Evolutionary conservation across 92 coral and sea anemone species (phyloP), one percentile per base, ranked within the genome.

Genomic region (Galaxea fascicularis): DNA sequence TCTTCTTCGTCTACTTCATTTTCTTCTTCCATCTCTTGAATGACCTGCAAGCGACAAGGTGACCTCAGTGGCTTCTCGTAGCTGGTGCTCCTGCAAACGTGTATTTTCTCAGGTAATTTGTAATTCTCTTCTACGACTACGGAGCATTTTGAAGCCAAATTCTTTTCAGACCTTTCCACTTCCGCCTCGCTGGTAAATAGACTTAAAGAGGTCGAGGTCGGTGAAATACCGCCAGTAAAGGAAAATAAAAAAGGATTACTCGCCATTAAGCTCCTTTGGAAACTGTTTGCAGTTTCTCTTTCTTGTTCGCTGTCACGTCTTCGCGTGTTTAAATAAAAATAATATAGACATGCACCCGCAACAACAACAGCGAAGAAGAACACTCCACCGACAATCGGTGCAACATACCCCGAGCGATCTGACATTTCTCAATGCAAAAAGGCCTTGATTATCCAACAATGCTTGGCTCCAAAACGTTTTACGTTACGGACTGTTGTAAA

Each of bases 291-390:
- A 10, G 0, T 31, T 53, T 53, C 65, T 20, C 65, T 29, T 12
- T 2, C 49, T 27, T 18, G 17, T 22, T 29, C 25, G 51, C 31
- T 79, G 45, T 6, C 25, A 7, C n/a, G 11, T 76, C 52, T 52
- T 25, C 51, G 66, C n/a, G 20, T 45, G 28, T 66, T 65, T 25
- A 79, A 66, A 16, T 51, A 68, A 79, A 8, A 52, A 28, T 44
- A 79, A 20, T 68, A 79, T 24, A 79, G 84, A 65, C 63, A 79
- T 10, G 67, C 60, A 26, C 84, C 84, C 10, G 12, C 73, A 27
- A 52, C 6, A 29, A 45, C 75, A 4, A 73, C 28, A 21, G 5
- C 26, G 24, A 79, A 29, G 63, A 66, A 28, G 20, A 79, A 79
- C 18, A 47, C 24, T 79, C 75, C 84, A 7, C 74, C 84, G 9